Base-by-base conservation (phyloP, 1,140 invertebrate species). In the Macrostomum lignano region DNA sequence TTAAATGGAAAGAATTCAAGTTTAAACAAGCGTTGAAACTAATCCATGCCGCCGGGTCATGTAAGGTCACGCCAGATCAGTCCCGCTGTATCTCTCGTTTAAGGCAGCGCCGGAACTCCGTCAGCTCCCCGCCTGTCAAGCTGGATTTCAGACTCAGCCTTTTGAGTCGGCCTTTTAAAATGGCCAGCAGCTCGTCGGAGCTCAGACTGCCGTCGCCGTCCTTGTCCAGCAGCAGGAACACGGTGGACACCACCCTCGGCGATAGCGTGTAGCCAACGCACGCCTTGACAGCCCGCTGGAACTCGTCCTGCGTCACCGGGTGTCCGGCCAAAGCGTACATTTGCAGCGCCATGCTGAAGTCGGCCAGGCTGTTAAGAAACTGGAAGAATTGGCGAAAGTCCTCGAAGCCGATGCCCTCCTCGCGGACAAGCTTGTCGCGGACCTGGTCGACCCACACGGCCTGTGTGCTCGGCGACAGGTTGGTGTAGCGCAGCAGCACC, bases 281-380 rank as follows among this genome's bases (percentile, higher is more conserved):
- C 38, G 91, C 84, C 56, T 74, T 76, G 2, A 93, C 86, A 24
- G 84, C 82, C 35, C 84, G 64, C 43, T 73, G 69, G 61, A 93
- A 93, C 59, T 91, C 82, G 46, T 77, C 79, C 82, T 84, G 75
- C 0, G 79, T 86, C 41, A 94, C 88, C 1, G 82, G 74, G 52
- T 79, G 72, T 60, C 93, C 78, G 10, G 82, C 79, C 35, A 84
- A 66, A 1, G 82, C 88, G 51, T 93, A 93, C 75, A 94, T 86
- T 45, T 77, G 66, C 75, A 94, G 91, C 6, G 84, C 84, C 40
- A 91, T 82, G 2, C 73, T 71, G 53, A 94, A 94, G 53, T 94
- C 84, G 52, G 91, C 84, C 25, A 96, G 55, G 57, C 74, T 88
- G 55, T 94, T 94, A 7, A 94, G 64, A 61, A 96, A 94, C 51